Evolutionary conservation across 2,113 vertebrate genomes (phyloP).

Genomic region (Crotalus horridus): DNA sequence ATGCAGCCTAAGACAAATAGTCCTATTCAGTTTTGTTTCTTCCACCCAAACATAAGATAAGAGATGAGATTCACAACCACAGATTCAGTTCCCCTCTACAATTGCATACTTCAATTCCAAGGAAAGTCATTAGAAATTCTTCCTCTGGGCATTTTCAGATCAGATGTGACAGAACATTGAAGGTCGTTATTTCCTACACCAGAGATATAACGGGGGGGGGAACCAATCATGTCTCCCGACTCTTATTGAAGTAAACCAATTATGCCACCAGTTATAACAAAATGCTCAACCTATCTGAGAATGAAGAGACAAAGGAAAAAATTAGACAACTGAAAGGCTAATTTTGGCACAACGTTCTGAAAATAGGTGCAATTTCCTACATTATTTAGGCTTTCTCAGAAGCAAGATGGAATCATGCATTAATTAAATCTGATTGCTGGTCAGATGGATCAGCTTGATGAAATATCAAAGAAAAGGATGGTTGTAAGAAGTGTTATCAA

Average conservation of each 20-base stretch:
- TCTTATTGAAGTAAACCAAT: background rate
- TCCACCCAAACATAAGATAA: background rate
- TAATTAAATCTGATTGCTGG: background rate
- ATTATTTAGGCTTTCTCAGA: background rate
- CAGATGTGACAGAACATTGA: background rate
- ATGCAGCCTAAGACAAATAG: background rate
- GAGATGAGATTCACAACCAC: background rate
- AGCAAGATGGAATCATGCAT: background rate
- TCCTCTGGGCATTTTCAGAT: background rate
- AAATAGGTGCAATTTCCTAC: background rate
- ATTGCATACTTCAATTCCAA: background rate
- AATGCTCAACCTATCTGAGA: background rate
- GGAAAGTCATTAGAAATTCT: background rate
- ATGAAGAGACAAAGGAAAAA: background rate
- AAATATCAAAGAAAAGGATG: background rate
- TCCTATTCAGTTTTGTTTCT: background rate
- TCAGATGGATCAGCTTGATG: background rate
- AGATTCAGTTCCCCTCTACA: background rate
- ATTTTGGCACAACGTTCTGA: background rate
- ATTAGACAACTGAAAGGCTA: background rate
- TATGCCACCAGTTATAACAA: background rate
- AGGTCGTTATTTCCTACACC: background rate
- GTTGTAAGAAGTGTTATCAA: background rate
- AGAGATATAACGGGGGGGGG: background rate
- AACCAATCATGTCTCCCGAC: background rate